Percentiles rank a stretch among this genome's conserved stretches.
Evolutionary conservation across 2,113 vertebrate genomes (phyloP).

Genomic region (Oreochromis aureus): DNA sequence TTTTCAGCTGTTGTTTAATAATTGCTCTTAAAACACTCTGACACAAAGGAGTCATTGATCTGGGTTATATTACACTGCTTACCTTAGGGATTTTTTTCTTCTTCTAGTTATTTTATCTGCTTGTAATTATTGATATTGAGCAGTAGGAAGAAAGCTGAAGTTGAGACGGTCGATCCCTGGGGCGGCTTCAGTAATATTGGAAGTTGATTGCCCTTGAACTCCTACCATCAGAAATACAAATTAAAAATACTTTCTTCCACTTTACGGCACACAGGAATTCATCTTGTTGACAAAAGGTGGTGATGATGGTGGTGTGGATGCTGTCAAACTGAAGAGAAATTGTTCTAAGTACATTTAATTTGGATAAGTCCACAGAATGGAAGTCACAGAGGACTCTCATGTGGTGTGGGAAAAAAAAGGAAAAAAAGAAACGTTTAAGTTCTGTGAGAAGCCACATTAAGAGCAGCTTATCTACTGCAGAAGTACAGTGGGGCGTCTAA

Average conservation of each 20-base stretch:
- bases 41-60: conserved; percentile 42
- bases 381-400: neutral
- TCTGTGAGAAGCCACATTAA: conserved; percentile 21
- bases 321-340: conserved; percentile 2
- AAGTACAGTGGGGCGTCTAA: conserved; percentile 22
- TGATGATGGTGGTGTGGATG: neutral
- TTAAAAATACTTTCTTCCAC: neutral
- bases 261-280: neutral
- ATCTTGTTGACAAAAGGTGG: neutral
- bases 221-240: conserved; percentile 11
- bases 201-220: conserved; percentile 39
- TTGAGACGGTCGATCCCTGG: conserved; percentile 3
- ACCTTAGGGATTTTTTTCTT: conserved; percentile 15
- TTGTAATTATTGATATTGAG: conserved; percentile 46
- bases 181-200: conserved; percentile 19
- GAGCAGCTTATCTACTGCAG: conserved; percentile 36
- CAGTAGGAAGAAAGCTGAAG: neutral
- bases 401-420: neutral
- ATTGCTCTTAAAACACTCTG: conserved; percentile 16
- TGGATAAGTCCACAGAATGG: neutral
- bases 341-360: conserved; percentile 26
- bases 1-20: conserved; percentile 29
- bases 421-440: neutral
- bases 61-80: conserved; percentile 9
- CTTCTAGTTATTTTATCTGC: conserved; percentile 1